Conservation (phyloP, 64 coral and sea anemone genomes). For the Dendronephthya gigantea region DNA sequence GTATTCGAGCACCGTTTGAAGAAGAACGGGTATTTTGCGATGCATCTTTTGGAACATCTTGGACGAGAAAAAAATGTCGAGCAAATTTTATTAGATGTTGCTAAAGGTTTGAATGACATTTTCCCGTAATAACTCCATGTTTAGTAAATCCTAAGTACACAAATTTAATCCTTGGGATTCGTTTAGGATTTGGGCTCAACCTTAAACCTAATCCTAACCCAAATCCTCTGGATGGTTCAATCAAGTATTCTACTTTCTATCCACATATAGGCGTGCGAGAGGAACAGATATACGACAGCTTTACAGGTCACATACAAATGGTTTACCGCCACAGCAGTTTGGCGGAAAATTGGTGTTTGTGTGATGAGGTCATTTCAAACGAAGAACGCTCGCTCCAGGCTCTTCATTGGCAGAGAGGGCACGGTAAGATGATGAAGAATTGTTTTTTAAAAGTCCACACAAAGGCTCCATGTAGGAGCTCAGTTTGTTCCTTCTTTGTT, state of each 20-base stretch:
- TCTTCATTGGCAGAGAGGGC: not conserved
- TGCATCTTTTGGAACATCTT: conserved; percentile 69
- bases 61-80: conserved; percentile 50
- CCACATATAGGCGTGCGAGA: not conserved
- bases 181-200: not conserved
- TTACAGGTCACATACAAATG: conserved; percentile 10
- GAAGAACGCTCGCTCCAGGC: not conserved
- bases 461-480: too few species aligned
- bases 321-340: conserved; percentile 4
- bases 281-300: not conserved
- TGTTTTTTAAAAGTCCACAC: not conserved
- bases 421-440: not conserved
- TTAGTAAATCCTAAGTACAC: too few species aligned
- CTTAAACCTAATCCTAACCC: too few species aligned
- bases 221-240: too few species aligned
- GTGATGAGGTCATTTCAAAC: not conserved
- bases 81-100: conserved; percentile 61
- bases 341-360: conserved; percentile 11
- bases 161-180: too few species aligned
- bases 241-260: not conserved
- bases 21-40: conserved; percentile 80
- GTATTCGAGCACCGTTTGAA: conserved; percentile 66
- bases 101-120: conserved; percentile 34
- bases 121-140: not conserved
- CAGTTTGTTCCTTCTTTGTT: too few species aligned